phyloP scores from a whole-genome alignment of 2,113 vertebrate genomes.

The Sporophila hypoxantha region DNA sequence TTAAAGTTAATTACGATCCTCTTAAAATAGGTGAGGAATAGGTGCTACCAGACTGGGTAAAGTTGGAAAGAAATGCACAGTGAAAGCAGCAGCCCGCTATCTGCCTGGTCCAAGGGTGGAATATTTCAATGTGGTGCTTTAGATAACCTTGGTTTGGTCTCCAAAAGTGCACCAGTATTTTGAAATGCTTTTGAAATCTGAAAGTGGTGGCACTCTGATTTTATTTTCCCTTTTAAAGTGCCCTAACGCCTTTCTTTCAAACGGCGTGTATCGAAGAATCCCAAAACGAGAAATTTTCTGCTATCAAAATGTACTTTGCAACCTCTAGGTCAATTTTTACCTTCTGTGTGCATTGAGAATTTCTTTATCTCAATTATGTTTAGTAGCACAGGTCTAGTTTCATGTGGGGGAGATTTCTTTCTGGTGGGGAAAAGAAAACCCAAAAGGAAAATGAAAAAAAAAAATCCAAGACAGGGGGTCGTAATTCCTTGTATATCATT shows the following conservation, averaged over 20 bases:
- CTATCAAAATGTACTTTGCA: slow-evolving; percentile 37
- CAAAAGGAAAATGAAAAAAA: background rate
- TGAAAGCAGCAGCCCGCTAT: slow-evolving; percentile 24
- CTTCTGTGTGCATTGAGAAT: slow-evolving; percentile 9
- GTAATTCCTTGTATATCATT: background rate
- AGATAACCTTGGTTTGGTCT: slow-evolving; percentile 62
- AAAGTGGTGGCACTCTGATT: background rate
- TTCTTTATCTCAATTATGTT: background rate
- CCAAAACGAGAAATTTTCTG: background rate
- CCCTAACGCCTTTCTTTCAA: slow-evolving; percentile 23
- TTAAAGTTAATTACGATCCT: slow-evolving; percentile 35
- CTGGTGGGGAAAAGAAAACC: background rate
- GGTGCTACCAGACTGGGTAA: slow-evolving; percentile 55
- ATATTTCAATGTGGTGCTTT: slow-evolving; percentile 17
- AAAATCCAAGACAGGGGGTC: background rate
- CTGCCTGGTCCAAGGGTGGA: background rate
- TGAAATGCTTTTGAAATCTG: slow-evolving; percentile 21
- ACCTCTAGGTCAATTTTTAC: slow-evolving; percentile 43
- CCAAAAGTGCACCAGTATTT: slow-evolving; percentile 42
- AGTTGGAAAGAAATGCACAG: slow-evolving; percentile 42
- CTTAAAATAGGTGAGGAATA: slow-evolving; percentile 60
- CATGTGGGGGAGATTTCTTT: slow-evolving; percentile 13
- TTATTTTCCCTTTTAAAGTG: slow-evolving; percentile 33
- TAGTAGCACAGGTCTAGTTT: background rate
- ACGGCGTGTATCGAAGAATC: background rate